Conservation (phyloP, 2,797 vertebrate genomes). For the Antennarius maculatus region DNA sequence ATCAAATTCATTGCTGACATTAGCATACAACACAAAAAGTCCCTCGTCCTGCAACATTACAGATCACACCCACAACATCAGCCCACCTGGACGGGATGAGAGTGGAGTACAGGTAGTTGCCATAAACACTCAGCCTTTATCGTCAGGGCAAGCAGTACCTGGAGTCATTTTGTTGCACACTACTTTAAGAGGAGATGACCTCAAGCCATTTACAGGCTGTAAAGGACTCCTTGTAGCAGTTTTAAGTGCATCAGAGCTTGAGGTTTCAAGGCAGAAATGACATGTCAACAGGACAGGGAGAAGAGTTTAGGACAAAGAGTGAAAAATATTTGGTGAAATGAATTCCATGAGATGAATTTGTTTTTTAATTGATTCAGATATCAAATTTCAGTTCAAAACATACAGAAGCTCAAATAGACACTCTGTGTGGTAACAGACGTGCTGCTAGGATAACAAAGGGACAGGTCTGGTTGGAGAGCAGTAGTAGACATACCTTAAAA, state of each 20-base stretch:
- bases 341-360: conserved; percentile 8
- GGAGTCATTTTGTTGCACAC: conserved; percentile 66
- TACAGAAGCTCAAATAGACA: too few relatives aligned
- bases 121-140: conserved; percentile 71
- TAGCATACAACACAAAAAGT: conserved; percentile 9
- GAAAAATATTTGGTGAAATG: neutral
- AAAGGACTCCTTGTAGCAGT: conserved; percentile 62
- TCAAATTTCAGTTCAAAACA: neutral
- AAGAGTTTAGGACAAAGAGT: neutral
- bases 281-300: neutral
- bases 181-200: conserved; percentile 76
- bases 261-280: conserved; percentile 46
- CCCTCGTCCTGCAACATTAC: neutral
- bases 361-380: conserved; percentile 1
- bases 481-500: too few relatives aligned
- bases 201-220: conserved; percentile 74
- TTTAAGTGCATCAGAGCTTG: conserved; percentile 57
- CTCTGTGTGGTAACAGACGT: too few relatives aligned
- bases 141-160: conserved; percentile 50
- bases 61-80: conserved; percentile 16
- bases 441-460: too few relatives aligned
- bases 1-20: conserved; percentile 3
- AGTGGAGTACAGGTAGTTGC: conserved; percentile 47
- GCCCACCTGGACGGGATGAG: conserved; percentile 57
- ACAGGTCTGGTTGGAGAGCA: too few relatives aligned